phyloP scores from a whole-genome alignment of 2,113 vertebrate species.

The Strix uralensis region DNA sequence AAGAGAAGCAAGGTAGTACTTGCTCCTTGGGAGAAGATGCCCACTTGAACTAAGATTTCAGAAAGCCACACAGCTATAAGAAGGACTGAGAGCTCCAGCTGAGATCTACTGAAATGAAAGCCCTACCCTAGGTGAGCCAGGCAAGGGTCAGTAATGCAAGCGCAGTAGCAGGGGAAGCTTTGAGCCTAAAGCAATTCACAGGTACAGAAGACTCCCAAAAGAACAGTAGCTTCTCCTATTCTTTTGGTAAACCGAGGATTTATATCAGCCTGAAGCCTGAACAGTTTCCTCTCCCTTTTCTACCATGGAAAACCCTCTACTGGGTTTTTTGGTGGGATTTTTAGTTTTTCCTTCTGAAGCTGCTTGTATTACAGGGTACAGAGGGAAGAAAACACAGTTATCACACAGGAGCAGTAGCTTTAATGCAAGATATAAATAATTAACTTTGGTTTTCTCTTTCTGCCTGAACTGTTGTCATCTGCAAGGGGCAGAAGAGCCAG shows the following conservation, averaged over 20 bases:
- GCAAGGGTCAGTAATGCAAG: not conserved
- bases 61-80: not conserved
- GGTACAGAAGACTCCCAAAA: not conserved
- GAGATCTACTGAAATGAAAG: not conserved
- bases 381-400: not conserved
- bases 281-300: not conserved
- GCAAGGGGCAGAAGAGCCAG: not conserved
- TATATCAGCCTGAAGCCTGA: not conserved
- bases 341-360: not conserved
- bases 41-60: not conserved
- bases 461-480: not conserved
- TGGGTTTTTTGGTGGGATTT: not conserved
- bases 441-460: not conserved
- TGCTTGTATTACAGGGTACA: not conserved
- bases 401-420: not conserved
- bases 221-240: not conserved
- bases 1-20: not conserved
- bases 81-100: not conserved
- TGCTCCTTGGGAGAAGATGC: not conserved
- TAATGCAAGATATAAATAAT: not conserved
- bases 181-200: not conserved
- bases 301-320: not conserved
- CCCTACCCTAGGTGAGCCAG: not conserved
- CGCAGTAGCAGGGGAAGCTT: not conserved
- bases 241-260: not conserved